These are phyloP conservation scores for Saccopteryx bilineata DNA, from an alignment of 2,113 vertebrate genomes.

Conservation along the genomic window DNA sequence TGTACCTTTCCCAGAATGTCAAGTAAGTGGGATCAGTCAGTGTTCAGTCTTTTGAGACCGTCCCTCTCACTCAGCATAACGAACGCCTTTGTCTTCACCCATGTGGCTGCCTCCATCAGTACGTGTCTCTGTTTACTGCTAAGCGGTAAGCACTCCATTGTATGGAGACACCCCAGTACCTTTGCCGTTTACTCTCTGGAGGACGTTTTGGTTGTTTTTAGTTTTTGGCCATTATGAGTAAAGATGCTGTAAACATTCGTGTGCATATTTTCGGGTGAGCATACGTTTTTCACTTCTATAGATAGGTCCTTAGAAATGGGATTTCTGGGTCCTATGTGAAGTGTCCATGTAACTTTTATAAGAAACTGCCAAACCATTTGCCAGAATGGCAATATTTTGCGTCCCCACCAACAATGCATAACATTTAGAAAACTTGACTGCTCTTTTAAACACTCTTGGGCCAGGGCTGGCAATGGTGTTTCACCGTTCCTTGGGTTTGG, in stretches of 20 bases:
- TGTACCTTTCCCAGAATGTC: not conserved
- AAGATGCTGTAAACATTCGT: not conserved
- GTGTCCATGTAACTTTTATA: not conserved
- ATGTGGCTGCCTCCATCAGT: accelerated
- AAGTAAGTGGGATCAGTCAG: not conserved
- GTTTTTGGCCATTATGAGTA: not conserved
- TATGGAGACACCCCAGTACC: not conserved
- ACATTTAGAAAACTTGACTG: not conserved
- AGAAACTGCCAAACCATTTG: not conserved
- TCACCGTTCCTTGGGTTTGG: not conserved
- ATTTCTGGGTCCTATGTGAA: not conserved
- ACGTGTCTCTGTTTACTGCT: not conserved
- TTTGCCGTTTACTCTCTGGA: not conserved
- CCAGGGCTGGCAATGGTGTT: not conserved
- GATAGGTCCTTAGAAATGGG: not conserved
- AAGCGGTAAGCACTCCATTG: not conserved
- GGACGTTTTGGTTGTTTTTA: not conserved
- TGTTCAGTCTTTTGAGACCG: not conserved
- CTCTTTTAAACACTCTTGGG: not conserved
- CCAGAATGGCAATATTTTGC: not conserved
- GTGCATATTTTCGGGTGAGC: not conserved
- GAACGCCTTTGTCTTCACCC: not conserved
- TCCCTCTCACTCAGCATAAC: not conserved
- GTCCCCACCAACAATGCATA: not conserved
- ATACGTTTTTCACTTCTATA: not conserved